A percentile compares a stretch with the other conserved stretches of the same genome.
Conservation (phyloP, 2,797 vertebrate genomes). For the Craterocephalus amniculus region DNA sequence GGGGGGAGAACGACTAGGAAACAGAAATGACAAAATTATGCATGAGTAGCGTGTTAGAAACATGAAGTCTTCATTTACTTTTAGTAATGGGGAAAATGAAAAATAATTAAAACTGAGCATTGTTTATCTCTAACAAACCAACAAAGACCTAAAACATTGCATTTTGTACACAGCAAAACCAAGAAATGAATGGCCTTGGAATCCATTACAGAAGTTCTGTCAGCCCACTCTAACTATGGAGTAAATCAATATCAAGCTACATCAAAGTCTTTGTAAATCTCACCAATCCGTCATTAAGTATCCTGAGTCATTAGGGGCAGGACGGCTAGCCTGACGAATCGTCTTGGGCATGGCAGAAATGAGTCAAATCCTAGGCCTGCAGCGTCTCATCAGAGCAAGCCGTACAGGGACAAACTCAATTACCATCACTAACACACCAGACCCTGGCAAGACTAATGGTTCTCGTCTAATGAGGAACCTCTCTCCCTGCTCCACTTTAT, state of each 20-base stretch:
- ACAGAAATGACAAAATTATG: neutral
- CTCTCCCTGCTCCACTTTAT: slow-evolving; percentile 18
- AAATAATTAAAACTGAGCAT: neutral
- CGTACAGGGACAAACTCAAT: slow-evolving; percentile 64
- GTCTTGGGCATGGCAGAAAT: slow-evolving; percentile 54
- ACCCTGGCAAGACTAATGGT: slow-evolving; percentile 52
- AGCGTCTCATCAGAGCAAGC: slow-evolving; percentile 71
- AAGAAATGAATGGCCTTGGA: slow-evolving; percentile 48
- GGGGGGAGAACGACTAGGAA: neutral
- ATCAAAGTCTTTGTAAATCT: slow-evolving; percentile 53
- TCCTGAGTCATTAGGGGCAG: slow-evolving; percentile 60
- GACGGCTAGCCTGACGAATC: slow-evolving; percentile 44
- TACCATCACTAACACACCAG: slow-evolving; percentile 59
- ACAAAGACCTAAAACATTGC: neutral
- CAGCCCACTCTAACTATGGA: slow-evolving; percentile 30
- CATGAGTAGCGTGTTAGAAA: neutral
- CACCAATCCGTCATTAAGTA: slow-evolving; percentile 62
- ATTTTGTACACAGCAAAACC: slow-evolving; percentile 5
- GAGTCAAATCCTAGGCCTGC: slow-evolving; percentile 61
- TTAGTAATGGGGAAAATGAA: neutral
- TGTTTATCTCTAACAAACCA: too few relatives aligned
- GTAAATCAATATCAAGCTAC: slow-evolving; percentile 43
- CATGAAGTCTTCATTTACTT: neutral
- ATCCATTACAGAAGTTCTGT: slow-evolving; percentile 24
- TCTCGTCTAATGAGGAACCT: slow-evolving; percentile 54